Base-by-base conservation (phyloP, 1,140 invertebrate species). In the Scaptomyza pallida region DNA sequence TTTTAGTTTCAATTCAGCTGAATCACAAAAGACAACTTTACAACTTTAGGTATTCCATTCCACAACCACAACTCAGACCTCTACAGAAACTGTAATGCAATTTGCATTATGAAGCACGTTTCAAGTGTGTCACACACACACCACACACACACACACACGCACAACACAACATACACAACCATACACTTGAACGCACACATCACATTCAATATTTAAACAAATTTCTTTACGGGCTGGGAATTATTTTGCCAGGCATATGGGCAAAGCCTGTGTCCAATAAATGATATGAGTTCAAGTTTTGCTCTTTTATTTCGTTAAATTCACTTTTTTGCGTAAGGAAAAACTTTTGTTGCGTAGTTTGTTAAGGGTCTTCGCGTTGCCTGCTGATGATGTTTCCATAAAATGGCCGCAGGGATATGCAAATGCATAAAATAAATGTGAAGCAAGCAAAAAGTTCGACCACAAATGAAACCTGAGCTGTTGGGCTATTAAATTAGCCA, bases 301-400 rank as follows among this genome's bases (percentile, higher is more conserved):
- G 26, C 9, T 35, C 8, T 26, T 13, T 2, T n/a, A 51, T 67
- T 45, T 19, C n/a, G 37, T 73, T 54, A 21, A 2, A 21, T 21
- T 43, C 43, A 52, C 33, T 37, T 44, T 16, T 77, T 71, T 56
- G 15, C 48, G 8, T 17, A n/a, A n/a, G 26, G 26, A 30, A 30
- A 30, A n/a, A n/a, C n/a, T n/a, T n/a, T n/a, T n/a, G n/a, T 35
- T n/a, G 33, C 12, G 3, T 21, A 45, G 41, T 21, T 41, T 40
- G 35, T 41, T 57, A 50, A 65, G 41, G 43, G 43, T 47, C 23
- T 26, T 13, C 40, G 23, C 23, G 43, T 59, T 15, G 47, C 62
- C 77, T 77, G 69, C 73, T 77, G 78, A 79, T 79, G 80, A 75
- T 86, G 76, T 72, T 75, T 61, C 52, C 67, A 52, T 75, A 69